Percentiles rank a stretch among this genome's conserved stretches.
These are phyloP conservation scores for Macrosiphum euphorbiae DNA, from an alignment of 2,888 invertebrate genomes.

Conservation along the genomic window DNA sequence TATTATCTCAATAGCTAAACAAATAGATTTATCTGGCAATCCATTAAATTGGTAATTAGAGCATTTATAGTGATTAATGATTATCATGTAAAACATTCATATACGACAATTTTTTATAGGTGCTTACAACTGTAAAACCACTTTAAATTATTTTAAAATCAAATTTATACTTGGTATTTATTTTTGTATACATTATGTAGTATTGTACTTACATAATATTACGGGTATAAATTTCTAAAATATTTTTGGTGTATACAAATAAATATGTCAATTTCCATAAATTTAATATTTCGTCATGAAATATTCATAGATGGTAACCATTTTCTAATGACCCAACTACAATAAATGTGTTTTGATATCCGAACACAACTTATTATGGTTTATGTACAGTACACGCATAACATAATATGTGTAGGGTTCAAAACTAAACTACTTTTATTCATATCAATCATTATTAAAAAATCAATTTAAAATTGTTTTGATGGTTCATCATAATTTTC, in stretches of 20 bases:
- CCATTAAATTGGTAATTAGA: background rate
- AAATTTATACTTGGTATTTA: background rate
- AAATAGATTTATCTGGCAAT: background rate
- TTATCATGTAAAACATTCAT: background rate
- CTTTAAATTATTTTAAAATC: background rate
- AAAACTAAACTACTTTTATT: background rate
- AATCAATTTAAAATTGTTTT: background rate
- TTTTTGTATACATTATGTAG: background rate
- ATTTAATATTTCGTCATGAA: background rate
- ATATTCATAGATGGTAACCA: background rate
- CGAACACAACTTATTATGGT: background rate
- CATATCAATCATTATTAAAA: constrained; percentile 16
- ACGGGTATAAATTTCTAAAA: background rate
- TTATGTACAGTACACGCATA: background rate
- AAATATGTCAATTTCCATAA: background rate
- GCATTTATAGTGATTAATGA: background rate
- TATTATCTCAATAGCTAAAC: background rate
- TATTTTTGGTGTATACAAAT: background rate
- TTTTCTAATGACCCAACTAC: background rate
- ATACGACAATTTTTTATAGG: background rate
- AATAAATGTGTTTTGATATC: background rate
- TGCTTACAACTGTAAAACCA: background rate
- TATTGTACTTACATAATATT: background rate
- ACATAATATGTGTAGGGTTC: background rate
- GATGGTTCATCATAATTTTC: background rate